phyloP scores from a whole-genome alignment of 2,113 vertebrate species.

The Calonectris borealis region DNA sequence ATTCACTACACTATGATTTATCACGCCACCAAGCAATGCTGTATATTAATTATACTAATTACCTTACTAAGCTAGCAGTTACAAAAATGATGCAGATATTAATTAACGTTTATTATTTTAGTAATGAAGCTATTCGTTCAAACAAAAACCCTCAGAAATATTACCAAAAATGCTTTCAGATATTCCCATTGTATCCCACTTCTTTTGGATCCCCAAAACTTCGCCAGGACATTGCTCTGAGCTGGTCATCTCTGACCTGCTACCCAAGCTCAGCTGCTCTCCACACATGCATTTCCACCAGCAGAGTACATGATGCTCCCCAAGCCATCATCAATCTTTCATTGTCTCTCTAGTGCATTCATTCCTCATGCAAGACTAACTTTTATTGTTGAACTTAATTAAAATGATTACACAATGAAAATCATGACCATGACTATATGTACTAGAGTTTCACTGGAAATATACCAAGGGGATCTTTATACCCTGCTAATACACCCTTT shows the following conservation, averaged over 20 bases:
- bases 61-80: conserved; percentile 73
- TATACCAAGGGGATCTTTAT: not conserved
- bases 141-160: conserved; percentile 38
- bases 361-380: conserved; percentile 72
- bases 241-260: not conserved
- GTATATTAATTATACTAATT: conserved; percentile 79
- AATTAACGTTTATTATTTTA: conserved; percentile 75
- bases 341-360: conserved; percentile 34
- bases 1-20: conserved; percentile 72
- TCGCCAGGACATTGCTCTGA: not conserved
- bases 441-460: conserved; percentile 20
- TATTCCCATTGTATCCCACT: not conserved
- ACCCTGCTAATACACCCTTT: not conserved
- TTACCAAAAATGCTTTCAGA: conserved; percentile 11
- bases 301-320: not conserved
- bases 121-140: conserved; percentile 67
- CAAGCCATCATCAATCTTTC: conserved; percentile 59
- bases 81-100: conserved; percentile 70
- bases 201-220: not conserved
- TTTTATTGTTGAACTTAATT: conserved; percentile 72
- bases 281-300: conserved; percentile 10
- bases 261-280: conserved; percentile 7
- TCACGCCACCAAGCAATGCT: conserved; percentile 65
- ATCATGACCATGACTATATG: conserved; percentile 45
- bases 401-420: conserved; percentile 74